phyloP scores from a whole-genome alignment of 2,888 invertebrate genomes.

The Listrodromus nycthemerus region DNA sequence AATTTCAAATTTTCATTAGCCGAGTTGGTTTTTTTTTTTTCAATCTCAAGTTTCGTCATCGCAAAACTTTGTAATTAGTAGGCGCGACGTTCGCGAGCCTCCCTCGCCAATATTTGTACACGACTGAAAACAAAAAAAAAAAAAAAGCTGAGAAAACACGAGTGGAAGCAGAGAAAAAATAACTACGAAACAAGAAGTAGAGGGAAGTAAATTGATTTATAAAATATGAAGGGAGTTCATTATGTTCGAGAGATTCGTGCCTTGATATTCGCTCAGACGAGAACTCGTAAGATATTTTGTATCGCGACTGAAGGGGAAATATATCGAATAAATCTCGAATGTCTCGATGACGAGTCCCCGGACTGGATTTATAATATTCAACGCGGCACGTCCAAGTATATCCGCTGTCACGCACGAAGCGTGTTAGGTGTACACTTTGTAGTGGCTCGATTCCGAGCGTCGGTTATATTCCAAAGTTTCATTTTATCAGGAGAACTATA shows the following conservation, averaged over 20 bases:
- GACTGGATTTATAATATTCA: constrained; percentile 20
- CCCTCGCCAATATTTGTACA: constrained; percentile 17
- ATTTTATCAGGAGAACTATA: constrained; percentile 59
- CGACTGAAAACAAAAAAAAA: background rate
- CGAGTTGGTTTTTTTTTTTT: constrained; percentile 41
- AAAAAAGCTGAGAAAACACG: background rate
- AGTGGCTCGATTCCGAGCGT: constrained; percentile 22
- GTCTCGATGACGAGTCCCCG: constrained; percentile 27
- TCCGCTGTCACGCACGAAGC: background rate
- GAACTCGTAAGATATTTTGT: constrained; percentile 32
- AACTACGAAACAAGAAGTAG: constrained; percentile 7
- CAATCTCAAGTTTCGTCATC: constrained; percentile 47
- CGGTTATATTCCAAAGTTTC: constrained; percentile 62
- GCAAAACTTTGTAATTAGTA: constrained; percentile 62
- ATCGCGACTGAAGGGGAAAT: background rate
- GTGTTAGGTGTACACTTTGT: constrained; percentile 7
- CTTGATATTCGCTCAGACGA: background rate
- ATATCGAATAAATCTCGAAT: constrained; percentile 47
- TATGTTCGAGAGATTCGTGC: constrained; percentile 16
- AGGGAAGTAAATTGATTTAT: constrained; percentile 51
- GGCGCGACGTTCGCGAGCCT: constrained; percentile 36
- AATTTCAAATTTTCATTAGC: constrained; percentile 61
- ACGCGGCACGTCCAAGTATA: constrained; percentile 9
- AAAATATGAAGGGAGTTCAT: constrained; percentile 43
- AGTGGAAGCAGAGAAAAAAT: background rate